phyloP scores from a whole-genome alignment of 2,113 vertebrate species.

The Trochalopteron elliotii region DNA sequence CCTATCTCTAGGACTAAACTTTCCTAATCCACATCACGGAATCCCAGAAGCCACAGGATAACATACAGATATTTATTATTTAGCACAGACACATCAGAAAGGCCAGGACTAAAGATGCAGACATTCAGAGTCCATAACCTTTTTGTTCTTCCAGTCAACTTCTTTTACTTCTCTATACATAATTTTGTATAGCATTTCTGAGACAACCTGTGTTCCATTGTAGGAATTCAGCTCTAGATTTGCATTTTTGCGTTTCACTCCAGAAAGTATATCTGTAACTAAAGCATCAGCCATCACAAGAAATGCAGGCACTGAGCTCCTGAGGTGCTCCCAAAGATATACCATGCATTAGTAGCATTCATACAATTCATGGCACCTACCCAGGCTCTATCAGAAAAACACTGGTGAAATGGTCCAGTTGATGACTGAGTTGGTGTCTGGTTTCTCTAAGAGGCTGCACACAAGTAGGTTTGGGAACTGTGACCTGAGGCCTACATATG shows the following conservation, averaged over 20 bases:
- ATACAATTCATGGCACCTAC: neutral
- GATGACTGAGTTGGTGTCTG: neutral
- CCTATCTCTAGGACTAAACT: neutral
- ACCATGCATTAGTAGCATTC: neutral
- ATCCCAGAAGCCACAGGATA: neutral
- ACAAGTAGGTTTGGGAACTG: neutral
- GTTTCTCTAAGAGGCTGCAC: neutral
- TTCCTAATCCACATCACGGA: neutral
- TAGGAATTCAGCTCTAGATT: neutral
- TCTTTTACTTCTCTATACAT: neutral
- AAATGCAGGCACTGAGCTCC: neutral
- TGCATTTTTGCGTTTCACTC: neutral
- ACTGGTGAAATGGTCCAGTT: neutral
- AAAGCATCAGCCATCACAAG: neutral
- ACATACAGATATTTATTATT: neutral
- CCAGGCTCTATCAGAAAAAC: neutral
- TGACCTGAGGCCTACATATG: fast-evolving
- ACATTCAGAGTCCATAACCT: neutral
- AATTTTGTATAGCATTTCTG: neutral
- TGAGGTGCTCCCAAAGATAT: neutral
- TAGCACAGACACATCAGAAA: neutral
- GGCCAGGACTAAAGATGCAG: neutral
- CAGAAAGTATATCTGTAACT: neutral
- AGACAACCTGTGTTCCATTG: neutral
- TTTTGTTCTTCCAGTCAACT: neutral